Evolutionary conservation across 2,113 vertebrate genomes (phyloP).

Genomic region (Muntiacus muntjak): DNA sequence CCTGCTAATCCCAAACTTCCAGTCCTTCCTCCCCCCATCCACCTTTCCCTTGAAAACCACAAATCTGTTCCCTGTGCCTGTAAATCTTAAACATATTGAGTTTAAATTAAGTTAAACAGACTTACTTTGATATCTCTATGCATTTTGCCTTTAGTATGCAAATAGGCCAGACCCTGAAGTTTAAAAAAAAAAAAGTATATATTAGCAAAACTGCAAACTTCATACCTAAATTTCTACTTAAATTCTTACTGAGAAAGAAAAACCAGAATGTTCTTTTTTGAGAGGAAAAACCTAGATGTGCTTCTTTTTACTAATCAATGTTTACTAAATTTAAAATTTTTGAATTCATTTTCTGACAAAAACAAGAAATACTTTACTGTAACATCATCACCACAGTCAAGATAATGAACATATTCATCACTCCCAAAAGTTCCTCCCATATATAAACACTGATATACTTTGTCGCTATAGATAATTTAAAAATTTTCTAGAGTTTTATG

Average conservation of each 20-base stretch:
- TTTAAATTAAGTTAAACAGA: slow-evolving; percentile 16
- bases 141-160: slow-evolving; percentile 98
- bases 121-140: slow-evolving; percentile 99
- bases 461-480: neutral
- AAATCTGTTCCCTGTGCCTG: neutral
- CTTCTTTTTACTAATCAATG: slow-evolving; percentile 1
- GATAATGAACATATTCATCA: neutral
- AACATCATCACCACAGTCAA: neutral
- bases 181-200: neutral
- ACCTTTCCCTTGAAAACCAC: neutral
- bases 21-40: neutral
- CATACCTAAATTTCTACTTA: neutral
- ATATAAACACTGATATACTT: neutral
- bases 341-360: slow-evolving; percentile 30
- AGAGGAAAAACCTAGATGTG: neutral
- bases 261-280: neutral
- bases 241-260: neutral
- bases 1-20: neutral
- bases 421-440: neutral
- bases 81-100: neutral
- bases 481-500: neutral
- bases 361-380: neutral
- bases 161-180: slow-evolving; percentile 93
- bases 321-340: slow-evolving; percentile 15
- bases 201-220: slow-evolving; percentile 33